A percentile compares a stretch with the other conserved stretches of the same genome.
These are phyloP conservation scores for Columba guinea DNA, from an alignment of 2,797 vertebrate species.

Conservation along the genomic window DNA sequence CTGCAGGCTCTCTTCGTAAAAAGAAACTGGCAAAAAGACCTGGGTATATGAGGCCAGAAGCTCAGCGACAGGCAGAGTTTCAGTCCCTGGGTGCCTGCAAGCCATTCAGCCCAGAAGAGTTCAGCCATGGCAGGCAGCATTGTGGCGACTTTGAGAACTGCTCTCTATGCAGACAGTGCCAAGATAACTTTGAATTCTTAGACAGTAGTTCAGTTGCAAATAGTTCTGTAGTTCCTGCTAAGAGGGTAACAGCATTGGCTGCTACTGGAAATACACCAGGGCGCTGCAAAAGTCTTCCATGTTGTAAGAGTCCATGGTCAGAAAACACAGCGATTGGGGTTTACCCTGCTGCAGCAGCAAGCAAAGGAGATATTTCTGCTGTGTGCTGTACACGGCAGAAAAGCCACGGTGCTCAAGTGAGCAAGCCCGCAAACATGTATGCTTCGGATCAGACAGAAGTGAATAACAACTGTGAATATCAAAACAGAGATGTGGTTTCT, in stretches of 20 bases:
- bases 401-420: not conserved
- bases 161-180: not conserved
- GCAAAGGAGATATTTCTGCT: not conserved
- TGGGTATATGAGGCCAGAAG: conserved; percentile 82
- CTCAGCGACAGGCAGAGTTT: conserved; percentile 51
- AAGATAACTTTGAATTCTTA: not conserved
- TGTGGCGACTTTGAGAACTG: not conserved
- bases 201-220: not conserved
- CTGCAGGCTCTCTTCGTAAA: conserved; percentile 44
- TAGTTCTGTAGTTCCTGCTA: not conserved
- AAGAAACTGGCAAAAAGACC: conserved; percentile 81
- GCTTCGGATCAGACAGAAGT: conserved; percentile 17
- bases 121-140: not conserved
- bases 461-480: conserved; percentile 13
- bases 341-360: not conserved
- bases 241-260: accelerated
- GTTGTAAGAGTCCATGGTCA: not conserved
- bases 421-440: not conserved
- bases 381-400: not conserved
- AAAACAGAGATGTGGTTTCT: not conserved
- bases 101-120: not conserved
- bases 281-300: not conserved
- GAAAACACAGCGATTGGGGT: not conserved
- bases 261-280: not conserved
- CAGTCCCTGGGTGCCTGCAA: not conserved